Conservation (phyloP, 2,797 vertebrate genomes). For the Brotogeris chrysoptera region DNA sequence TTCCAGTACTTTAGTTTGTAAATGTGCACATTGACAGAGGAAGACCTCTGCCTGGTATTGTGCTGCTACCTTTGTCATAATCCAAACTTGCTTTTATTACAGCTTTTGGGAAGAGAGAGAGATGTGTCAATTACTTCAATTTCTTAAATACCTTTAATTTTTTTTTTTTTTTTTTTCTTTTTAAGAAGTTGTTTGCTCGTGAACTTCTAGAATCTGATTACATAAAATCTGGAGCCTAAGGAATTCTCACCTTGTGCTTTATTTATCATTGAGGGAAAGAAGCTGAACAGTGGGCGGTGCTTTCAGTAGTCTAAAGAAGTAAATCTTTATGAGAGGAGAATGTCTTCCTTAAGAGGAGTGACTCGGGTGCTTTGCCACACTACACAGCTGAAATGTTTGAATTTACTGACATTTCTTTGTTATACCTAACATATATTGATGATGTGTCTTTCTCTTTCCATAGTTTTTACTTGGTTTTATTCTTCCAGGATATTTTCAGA, state of each 20-base stretch:
- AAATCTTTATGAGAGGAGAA: neutral
- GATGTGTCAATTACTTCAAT: neutral
- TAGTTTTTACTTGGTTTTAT: neutral
- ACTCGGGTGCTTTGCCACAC: neutral
- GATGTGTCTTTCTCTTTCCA: neutral
- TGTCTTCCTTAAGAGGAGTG: neutral
- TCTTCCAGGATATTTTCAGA: slow-evolving; percentile 7
- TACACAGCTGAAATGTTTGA: neutral
- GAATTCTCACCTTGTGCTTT: neutral
- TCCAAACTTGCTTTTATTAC: neutral
- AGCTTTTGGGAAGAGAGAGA: neutral
- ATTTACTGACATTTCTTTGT: neutral
- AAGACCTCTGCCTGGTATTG: neutral
- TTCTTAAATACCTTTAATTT: neutral
- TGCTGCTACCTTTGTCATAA: neutral
- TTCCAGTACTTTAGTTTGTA: neutral
- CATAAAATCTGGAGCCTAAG: neutral
- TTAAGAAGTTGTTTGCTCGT: neutral
- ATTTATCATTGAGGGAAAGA: neutral
- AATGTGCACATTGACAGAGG: neutral
- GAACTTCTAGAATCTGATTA: neutral
- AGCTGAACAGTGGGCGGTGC: neutral
- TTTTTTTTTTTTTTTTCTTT: neutral
- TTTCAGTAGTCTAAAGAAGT: neutral
- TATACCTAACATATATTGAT: neutral